A percentile compares a stretch with the other conserved stretches of the same genome.
Conservation (phyloP, 2,113 vertebrate genomes). For the Puntigrus tetrazona region DNA sequence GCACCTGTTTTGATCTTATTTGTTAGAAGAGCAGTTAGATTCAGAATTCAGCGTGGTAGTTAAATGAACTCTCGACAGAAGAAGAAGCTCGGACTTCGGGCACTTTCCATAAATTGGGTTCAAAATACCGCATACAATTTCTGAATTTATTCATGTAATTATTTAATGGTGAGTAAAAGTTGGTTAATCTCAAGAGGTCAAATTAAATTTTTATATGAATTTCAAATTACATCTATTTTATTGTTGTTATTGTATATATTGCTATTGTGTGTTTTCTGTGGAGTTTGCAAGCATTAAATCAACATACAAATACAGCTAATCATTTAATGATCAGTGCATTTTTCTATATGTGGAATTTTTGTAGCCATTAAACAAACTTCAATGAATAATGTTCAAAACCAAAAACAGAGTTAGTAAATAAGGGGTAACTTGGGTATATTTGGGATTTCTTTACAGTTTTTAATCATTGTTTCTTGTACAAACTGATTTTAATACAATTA, state of each 20-base stretch:
- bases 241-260: no score
- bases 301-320: not conserved
- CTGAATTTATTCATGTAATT: not conserved
- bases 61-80: not conserved
- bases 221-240: not conserved
- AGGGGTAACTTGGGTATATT: no score
- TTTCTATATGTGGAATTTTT: not conserved
- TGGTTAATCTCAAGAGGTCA: not conserved
- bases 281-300: not conserved
- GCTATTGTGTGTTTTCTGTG: no score
- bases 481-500: no score
- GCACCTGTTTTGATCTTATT: slow-evolving; percentile 25
- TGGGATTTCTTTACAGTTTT: not conserved
- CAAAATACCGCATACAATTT: not conserved
- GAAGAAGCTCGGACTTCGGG: not conserved
- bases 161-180: not conserved
- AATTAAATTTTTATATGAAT: not conserved
- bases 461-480: not conserved
- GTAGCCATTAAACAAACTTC: no score
- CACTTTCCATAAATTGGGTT: not conserved
- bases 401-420: no score
- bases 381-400: no score
- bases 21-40: not conserved
- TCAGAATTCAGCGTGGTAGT: not conserved
- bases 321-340: no score